Base-by-base conservation (phyloP, 2,888 invertebrate species). In the Drosophila longiperda region DNA sequence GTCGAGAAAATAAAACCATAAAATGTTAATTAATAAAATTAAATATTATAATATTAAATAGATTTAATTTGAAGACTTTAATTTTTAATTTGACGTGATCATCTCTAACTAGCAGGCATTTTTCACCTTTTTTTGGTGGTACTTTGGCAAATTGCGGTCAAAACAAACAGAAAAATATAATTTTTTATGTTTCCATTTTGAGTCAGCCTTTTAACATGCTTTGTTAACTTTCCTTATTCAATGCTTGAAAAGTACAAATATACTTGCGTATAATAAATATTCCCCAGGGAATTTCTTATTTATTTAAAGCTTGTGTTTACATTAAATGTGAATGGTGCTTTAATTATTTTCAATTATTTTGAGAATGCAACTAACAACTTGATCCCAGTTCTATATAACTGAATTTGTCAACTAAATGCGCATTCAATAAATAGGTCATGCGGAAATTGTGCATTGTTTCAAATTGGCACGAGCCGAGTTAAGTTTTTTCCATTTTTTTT, bases 81-180 rank as follows among this genome's bases (percentile, higher is more conserved):
- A 45, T 15, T 45, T 45, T 23, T 2, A 2, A 45, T 45, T 8
- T 8, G 23, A 23, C 23, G 12, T 49, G 70, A 38, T 50, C 76
- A 76, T 64, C 81, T 23, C 80, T 66, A 33, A n/a, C 63, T 32
- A 48, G 29, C 48, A 55, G 50, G 34, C 52, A 65, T 45, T 74
- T 66, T 23, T 23, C 53, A 0, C 5, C 17, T 58, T 15, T 29
- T 42, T n/a, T 26, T 20, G 45, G 45, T 45, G 26, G 29, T 64
- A 67, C 67, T 66, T 66, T 75, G 33, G 36, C 63, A 78, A 78
- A 75, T 79, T 74, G 70, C 65, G 73, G 80, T 65, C 73, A 70
- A 70, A 62, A 63, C 54, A 72, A 66, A 70, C 58, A 61, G 38
- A 50, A 69, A 49, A 69, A 49, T 48, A 64, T 65, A 33, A 36